Evolutionary conservation across 2,797 vertebrate genomes (phyloP), one percentile per base, ranked within the genome.

Genomic region (Amblyraja radiata): DNA sequence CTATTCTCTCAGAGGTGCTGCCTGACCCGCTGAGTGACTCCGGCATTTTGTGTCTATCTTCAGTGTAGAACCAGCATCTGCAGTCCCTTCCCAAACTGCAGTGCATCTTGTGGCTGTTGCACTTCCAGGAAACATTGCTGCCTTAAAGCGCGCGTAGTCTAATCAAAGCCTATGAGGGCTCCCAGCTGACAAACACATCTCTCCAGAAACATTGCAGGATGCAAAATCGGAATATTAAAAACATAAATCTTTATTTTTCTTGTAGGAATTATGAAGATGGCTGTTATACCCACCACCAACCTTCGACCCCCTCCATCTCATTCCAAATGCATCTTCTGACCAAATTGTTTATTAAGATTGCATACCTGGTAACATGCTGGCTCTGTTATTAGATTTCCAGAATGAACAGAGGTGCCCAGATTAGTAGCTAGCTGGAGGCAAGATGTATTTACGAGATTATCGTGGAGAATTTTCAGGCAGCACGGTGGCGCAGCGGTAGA

Each of bases 381-480:
- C 32, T 91, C 65, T 46, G 21, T 91, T 91, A 91, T 91, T 91
- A 46, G 65, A 91, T 73, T 3, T 46, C 46, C 23, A 91, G 23
- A 91, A 91, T 46, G 88, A 91, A 46, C 68, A 73, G 88, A 46
- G 46, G 46, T 91, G 71, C 36, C 18, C 32, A 73, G 73, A 21
- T 91, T 68, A 91, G 91, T 91, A 91, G 88, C 36, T 54, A 3
- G 46, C 46, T 46, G 36, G 65, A 46, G 36, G 65, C 65, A 73
- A 91, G 88, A 39, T 73, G 71, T 91, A 91, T 91, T 91, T 91
- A 91, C 73, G 88, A 91, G 91, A 91, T 71, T 74, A 91, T 91
- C 2, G 46, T 46, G 46, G 32, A 32, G 32, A 32, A 0, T 32
- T 32, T 32, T 32, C 32, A 32, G 32, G 32, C 32, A 32, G 46